A percentile compares a stretch with the other conserved stretches of the same genome.
These are phyloP conservation scores for Phocoena phocoena DNA, from an alignment of 2,113 vertebrate species.

Conservation along the genomic window DNA sequence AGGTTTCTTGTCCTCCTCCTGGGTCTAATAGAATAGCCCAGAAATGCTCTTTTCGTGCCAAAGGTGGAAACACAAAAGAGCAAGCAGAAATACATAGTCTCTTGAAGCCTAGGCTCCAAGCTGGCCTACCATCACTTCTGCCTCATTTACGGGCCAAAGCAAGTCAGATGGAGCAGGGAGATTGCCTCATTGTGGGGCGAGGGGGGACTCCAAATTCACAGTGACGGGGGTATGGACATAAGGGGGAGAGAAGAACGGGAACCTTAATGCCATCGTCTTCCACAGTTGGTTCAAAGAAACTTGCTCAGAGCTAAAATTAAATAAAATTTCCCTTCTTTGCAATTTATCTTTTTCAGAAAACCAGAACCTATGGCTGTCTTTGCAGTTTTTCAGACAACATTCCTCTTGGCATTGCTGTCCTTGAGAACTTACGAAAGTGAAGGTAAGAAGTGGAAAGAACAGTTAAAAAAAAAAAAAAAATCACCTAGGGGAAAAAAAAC, in stretches of 20 bases:
- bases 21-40: not conserved
- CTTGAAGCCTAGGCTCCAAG: not conserved
- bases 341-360: constrained; percentile 75
- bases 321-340: constrained; percentile 9
- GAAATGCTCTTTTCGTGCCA: not conserved
- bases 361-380: constrained; percentile 75
- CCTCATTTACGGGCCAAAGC: not conserved
- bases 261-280: not conserved
- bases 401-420: constrained; percentile 55
- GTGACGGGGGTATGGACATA: not conserved
- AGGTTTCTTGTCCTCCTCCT: not conserved
- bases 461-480: not conserved
- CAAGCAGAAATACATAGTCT: not conserved
- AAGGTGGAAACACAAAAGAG: not conserved
- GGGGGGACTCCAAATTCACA: not conserved
- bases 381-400: constrained; percentile 4
- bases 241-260: not conserved
- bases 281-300: not conserved
- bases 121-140: accelerated
- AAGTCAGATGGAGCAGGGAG: not conserved
- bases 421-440: constrained; percentile 8
- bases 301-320: not conserved
- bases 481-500: not conserved
- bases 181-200: accelerated
- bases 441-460: constrained; percentile 76